phyloP scores from a whole-genome alignment of 92 coral and sea anemone species.

The Epizoanthus illoricatus region DNA sequence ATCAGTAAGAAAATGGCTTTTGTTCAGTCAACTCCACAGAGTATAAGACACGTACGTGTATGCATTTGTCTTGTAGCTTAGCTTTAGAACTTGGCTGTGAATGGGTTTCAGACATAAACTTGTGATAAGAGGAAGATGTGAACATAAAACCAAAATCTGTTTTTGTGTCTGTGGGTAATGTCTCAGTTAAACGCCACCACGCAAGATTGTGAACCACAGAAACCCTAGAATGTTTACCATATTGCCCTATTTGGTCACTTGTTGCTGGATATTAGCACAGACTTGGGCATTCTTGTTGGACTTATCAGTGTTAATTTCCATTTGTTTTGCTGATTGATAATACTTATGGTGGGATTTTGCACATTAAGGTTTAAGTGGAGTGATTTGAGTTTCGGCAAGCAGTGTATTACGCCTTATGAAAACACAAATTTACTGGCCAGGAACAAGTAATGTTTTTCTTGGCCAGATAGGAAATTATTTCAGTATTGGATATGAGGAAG shows the following conservation, averaged over 20 bases:
- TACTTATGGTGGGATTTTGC: background rate
- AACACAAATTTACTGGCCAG: background rate
- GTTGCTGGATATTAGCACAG: background rate
- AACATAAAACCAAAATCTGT: background rate
- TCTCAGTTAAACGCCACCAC: no score
- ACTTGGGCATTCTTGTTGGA: background rate
- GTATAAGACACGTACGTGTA: background rate
- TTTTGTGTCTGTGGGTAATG: background rate
- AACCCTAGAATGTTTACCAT: slow-evolving; percentile 8
- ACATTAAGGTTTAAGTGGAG: slow-evolving; percentile 1
- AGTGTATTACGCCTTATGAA: background rate
- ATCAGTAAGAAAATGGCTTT: background rate
- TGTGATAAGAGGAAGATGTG: background rate
- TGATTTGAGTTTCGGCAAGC: background rate
- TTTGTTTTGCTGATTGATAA: slow-evolving; percentile 1
- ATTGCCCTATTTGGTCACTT: background rate
- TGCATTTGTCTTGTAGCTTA: background rate
- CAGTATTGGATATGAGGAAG: no score
- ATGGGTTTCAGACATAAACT: slow-evolving; percentile 23
- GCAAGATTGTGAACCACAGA: background rate
- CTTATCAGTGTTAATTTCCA: background rate
- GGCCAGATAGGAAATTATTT: background rate
- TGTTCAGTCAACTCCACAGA: background rate
- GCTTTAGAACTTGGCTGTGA: slow-evolving; percentile 14
- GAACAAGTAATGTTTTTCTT: background rate